Evolutionary conservation across 2,797 vertebrate species (phyloP).

Genomic region (Phrynocephalus forsythii): DNA sequence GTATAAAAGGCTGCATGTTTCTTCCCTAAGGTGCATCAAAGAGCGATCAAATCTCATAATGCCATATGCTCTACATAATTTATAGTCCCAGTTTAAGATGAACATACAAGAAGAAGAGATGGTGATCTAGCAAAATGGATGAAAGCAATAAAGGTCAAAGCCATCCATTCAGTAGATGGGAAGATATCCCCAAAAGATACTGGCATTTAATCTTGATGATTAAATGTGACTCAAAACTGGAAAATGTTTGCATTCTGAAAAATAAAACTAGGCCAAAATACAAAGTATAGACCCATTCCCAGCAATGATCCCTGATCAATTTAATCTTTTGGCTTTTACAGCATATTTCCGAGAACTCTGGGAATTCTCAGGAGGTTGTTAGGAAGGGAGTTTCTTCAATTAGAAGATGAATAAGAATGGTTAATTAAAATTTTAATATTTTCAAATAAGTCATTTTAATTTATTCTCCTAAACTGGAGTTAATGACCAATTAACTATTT

Average conservation of each 20-base stretch:
- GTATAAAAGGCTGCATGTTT: constrained; percentile 54
- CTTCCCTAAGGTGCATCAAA: constrained; percentile 47
- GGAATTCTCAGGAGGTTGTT: not conserved
- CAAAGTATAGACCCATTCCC: not conserved
- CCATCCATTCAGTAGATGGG: constrained; percentile 22
- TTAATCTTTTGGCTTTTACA: not conserved
- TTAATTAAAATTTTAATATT: not conserved
- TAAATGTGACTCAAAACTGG: constrained; percentile 27
- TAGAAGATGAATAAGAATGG: not conserved
- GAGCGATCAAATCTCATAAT: constrained; percentile 57
- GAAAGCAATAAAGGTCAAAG: constrained; percentile 40
- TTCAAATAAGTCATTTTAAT: not conserved
- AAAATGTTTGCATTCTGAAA: constrained; percentile 18
- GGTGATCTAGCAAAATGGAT: constrained; percentile 28
- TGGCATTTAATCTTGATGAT: constrained; percentile 29
- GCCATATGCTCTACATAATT: constrained; percentile 57
- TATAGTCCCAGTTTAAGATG: constrained; percentile 54
- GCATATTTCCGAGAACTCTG: not conserved
- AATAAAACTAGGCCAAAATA: constrained; percentile 1
- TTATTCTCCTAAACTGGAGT: not conserved
- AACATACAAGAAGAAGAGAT: constrained; percentile 35
- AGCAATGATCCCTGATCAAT: not conserved
- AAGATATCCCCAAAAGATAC: constrained; percentile 24
- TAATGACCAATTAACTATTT: not conserved
- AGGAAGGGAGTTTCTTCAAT: not conserved